Percentiles rank a stretch among this genome's conserved stretches.
phyloP scores from a whole-genome alignment of 2,888 invertebrate genomes.

The Polia nebulosa region DNA sequence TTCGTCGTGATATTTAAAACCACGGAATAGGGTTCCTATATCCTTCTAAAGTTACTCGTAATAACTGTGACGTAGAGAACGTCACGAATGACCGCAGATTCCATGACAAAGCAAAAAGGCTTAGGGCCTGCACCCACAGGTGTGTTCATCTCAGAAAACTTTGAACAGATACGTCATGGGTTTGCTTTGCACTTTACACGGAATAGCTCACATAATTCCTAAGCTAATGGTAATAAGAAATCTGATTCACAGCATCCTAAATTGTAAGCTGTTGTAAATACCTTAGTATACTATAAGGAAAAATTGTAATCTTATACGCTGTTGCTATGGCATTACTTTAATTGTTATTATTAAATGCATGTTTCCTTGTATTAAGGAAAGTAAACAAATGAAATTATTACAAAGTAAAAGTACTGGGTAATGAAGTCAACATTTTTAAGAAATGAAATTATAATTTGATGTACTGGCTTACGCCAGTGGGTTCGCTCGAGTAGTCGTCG shows the following conservation, averaged over 20 bases:
- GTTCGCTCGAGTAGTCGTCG: too few relatives aligned
- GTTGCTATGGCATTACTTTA: slow-evolving; percentile 1
- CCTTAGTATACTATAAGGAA: slow-evolving; percentile 30
- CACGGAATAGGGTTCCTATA: slow-evolving; percentile 37
- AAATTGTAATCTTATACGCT: not conserved
- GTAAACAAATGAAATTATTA: too few relatives aligned
- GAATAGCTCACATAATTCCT: slow-evolving; percentile 15
- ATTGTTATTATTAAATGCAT: not conserved
- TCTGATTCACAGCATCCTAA: slow-evolving; percentile 45
- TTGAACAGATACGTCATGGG: slow-evolving; percentile 58
- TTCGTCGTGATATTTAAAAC: slow-evolving; percentile 47
- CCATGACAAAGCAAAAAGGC: slow-evolving; percentile 28
- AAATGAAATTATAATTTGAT: too few relatives aligned
- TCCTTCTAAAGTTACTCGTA: slow-evolving; percentile 31
- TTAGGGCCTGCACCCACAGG: slow-evolving; percentile 40
- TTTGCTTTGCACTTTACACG: slow-evolving; percentile 50
- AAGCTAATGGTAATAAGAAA: slow-evolving; percentile 31
- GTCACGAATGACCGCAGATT: slow-evolving; percentile 44
- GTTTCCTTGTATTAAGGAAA: not conserved
- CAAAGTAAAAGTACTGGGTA: too few relatives aligned
- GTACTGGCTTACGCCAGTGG: too few relatives aligned
- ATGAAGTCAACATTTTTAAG: too few relatives aligned
- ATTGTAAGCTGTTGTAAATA: not conserved
- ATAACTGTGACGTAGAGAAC: slow-evolving; percentile 43
- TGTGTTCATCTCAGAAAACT: slow-evolving; percentile 24